These are phyloP conservation scores for Acanthornis magna DNA, from an alignment of 2,797 vertebrate genomes.

Conservation along the genomic window DNA sequence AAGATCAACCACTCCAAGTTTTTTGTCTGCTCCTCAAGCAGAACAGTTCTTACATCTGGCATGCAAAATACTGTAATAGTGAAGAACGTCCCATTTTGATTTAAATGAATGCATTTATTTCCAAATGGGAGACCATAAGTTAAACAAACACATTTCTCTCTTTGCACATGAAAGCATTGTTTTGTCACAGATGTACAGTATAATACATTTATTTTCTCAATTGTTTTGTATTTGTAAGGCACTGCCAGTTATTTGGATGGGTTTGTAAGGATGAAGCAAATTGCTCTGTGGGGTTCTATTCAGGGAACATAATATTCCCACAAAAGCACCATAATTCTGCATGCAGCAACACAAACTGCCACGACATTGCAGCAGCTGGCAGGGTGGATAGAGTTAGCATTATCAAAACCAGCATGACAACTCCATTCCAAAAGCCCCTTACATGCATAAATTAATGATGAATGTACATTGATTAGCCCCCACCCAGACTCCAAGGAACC, in stretches of 20 bases:
- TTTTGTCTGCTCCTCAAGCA: conserved; percentile 26
- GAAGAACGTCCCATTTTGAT: conserved; percentile 56
- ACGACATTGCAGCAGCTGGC: conserved; percentile 43
- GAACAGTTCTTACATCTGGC: conserved; percentile 51
- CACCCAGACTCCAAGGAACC: neutral
- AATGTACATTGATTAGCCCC: conserved; percentile 58
- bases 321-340: conserved; percentile 70
- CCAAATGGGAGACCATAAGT: conserved; percentile 51
- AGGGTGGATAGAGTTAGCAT: conserved; percentile 26
- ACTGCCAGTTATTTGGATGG: conserved; percentile 64
- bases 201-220: conserved; percentile 72
- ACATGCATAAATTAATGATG: conserved; percentile 60
- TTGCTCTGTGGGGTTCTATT: conserved; percentile 69
- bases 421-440: conserved; percentile 10
- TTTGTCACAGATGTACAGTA: conserved; percentile 67
- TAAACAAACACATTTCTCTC: conserved; percentile 69
- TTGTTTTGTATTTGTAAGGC: conserved; percentile 68
- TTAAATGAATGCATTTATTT: conserved; percentile 70
- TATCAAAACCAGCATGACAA: conserved; percentile 31
- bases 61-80: conserved; percentile 44
- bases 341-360: conserved; percentile 61
- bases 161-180: conserved; percentile 64
- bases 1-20: neutral
- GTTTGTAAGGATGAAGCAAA: conserved; percentile 65
- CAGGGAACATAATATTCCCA: conserved; percentile 64